A percentile compares a stretch with the other conserved stretches of the same genome.
Conservation (phyloP, 1,140 invertebrate genomes). For the Globodera ellingtonae region DNA sequence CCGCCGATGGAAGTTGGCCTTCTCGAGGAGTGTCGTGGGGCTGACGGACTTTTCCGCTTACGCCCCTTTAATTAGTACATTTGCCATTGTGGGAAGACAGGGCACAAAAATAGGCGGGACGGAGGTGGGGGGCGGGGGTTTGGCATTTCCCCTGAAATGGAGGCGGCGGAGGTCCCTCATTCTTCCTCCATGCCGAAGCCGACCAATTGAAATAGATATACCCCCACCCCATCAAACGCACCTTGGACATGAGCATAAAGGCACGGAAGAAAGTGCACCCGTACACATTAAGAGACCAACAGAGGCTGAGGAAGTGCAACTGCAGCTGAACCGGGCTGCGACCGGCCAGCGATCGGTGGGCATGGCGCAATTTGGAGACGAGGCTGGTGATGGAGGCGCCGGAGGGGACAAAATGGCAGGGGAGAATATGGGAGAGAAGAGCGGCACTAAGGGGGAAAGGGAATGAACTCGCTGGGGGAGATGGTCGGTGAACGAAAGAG, state of each 20-base stretch:
- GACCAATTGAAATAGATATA: no score
- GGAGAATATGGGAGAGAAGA: slow-evolving; percentile 40
- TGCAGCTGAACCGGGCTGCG: slow-evolving; percentile 41
- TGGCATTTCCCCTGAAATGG: no score
- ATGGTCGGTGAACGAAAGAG: no score
- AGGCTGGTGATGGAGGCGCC: slow-evolving; percentile 30
- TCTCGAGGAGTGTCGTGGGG: background rate
- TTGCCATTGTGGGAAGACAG: background rate
- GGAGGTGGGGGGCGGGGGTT: no score
- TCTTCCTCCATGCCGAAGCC: no score
- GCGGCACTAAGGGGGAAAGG: slow-evolving; percentile 23
- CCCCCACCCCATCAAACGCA: slow-evolving; percentile 12
- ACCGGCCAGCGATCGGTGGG: slow-evolving; percentile 33
- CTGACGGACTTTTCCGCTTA: background rate
- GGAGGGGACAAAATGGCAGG: slow-evolving; percentile 40
- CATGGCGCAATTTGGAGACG: slow-evolving; percentile 33
- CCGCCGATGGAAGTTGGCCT: no score
- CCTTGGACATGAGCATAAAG: slow-evolving; percentile 52
- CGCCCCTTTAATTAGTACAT: slow-evolving; percentile 2
- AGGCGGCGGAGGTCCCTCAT: no score
- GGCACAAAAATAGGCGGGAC: no score
- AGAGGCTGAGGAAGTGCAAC: slow-evolving; percentile 42
- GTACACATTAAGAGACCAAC: slow-evolving; percentile 49
- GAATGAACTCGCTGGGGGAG: background rate
- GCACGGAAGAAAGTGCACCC: slow-evolving; percentile 50